These are phyloP conservation scores for Electrophaes corylata DNA, from an alignment of 2,888 invertebrate species.

Conservation along the genomic window DNA sequence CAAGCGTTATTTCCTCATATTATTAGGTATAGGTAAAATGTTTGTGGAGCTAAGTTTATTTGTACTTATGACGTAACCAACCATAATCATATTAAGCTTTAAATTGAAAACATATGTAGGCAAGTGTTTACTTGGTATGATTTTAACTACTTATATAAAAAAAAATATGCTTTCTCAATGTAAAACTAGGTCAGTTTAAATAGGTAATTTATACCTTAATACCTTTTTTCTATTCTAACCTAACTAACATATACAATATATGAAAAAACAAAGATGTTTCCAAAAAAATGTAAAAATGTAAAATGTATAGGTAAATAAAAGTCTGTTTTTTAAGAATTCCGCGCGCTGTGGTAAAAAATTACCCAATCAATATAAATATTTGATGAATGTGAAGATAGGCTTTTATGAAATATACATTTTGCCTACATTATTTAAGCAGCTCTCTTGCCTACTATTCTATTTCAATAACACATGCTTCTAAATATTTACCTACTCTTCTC, in stretches of 20 bases:
- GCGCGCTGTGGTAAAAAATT: slow-evolving; percentile 34
- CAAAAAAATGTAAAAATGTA: slow-evolving; percentile 24
- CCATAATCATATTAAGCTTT: too few relatives aligned
- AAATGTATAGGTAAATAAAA: too few relatives aligned
- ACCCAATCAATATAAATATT: slow-evolving; percentile 33
- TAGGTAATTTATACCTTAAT: too few relatives aligned
- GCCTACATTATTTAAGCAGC: too few relatives aligned
- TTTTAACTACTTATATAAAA: too few relatives aligned
- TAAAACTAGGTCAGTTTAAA: too few relatives aligned
- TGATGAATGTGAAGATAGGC: slow-evolving; percentile 26
- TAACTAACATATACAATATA: too few relatives aligned
- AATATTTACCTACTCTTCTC: slow-evolving; percentile 3
- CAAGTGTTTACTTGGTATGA: too few relatives aligned
- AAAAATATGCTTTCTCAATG: too few relatives aligned
- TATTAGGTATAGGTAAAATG: slow-evolving; percentile 3
- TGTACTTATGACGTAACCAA: slow-evolving; percentile 10
- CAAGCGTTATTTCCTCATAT: slow-evolving; percentile 25
- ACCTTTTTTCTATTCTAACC: too few relatives aligned
- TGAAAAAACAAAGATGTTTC: slow-evolving; percentile 21
- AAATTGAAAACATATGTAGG: too few relatives aligned
- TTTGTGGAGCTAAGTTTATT: slow-evolving; percentile 11
- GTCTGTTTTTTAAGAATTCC: slow-evolving; percentile 17
- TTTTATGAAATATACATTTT: slow-evolving; percentile 25
- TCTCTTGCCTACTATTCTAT: slow-evolving; percentile 18
- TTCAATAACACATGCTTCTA: not conserved